These are phyloP conservation scores for Pseudeuparius sepicola DNA, from an alignment of 2,888 invertebrate genomes.

Conservation along the genomic window DNA sequence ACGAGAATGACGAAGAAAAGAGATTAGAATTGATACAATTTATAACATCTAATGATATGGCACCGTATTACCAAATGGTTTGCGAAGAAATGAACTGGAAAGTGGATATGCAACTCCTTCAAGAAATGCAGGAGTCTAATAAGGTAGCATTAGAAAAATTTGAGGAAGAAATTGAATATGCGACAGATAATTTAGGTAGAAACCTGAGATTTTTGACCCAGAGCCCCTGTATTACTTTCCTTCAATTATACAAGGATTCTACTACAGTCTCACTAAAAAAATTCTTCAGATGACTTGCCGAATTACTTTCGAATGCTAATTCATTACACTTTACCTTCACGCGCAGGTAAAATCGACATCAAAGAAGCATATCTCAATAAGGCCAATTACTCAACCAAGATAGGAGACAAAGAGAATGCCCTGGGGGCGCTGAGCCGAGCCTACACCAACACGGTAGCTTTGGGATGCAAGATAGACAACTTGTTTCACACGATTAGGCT, in stretches of 20 bases:
- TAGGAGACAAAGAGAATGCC: slow-evolving; percentile 37
- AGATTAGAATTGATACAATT: slow-evolving; percentile 41
- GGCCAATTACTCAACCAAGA: slow-evolving; percentile 37
- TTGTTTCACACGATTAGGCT: slow-evolving; percentile 38
- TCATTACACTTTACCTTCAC: too few species aligned
- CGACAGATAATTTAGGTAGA: slow-evolving; percentile 23
- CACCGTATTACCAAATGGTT: slow-evolving; percentile 52
- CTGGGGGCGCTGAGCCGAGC: slow-evolving; percentile 31
- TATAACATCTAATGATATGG: slow-evolving; percentile 48
- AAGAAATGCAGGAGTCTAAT: slow-evolving; percentile 29
- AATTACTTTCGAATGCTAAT: too few species aligned
- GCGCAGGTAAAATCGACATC: slow-evolving; percentile 26
- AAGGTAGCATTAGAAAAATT: slow-evolving; percentile 24
- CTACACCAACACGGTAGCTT: slow-evolving; percentile 33
- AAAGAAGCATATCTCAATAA: slow-evolving; percentile 33
- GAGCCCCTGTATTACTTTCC: too few species aligned
- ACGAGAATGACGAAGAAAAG: slow-evolving; percentile 39
- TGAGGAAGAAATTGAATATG: slow-evolving; percentile 27
- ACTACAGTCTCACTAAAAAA: too few species aligned
- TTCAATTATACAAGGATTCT: too few species aligned
- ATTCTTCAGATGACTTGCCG: too few species aligned
- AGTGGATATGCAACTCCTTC: slow-evolving; percentile 37
- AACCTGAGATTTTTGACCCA: too few species aligned
- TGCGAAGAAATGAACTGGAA: slow-evolving; percentile 41
- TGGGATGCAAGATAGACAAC: slow-evolving; percentile 37